Evolutionary conservation across 2,888 invertebrate species (phyloP).

Genomic region (Ophion obscuratus): DNA sequence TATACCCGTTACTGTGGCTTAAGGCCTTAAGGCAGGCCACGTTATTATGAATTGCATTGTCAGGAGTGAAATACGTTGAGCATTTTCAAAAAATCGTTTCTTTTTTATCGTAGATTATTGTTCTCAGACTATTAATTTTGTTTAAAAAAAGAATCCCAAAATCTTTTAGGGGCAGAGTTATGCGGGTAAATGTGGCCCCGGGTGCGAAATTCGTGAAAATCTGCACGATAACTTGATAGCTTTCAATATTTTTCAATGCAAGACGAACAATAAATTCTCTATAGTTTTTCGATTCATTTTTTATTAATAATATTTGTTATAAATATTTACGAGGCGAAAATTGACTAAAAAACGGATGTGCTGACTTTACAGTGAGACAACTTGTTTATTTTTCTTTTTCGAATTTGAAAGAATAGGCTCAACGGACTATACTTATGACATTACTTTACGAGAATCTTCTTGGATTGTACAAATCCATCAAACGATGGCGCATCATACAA

Average conservation of each 20-base stretch:
- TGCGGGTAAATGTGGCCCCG: too few species aligned
- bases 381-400: neutral
- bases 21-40: too few species aligned
- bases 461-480: neutral
- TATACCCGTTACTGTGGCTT: too few species aligned
- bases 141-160: too few species aligned
- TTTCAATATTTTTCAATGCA: neutral
- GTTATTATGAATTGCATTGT: too few species aligned
- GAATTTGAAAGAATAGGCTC: neutral
- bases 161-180: too few species aligned
- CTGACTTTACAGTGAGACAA: neutral
- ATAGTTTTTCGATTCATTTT: neutral
- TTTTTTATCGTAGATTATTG: too few species aligned
- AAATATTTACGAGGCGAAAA: neutral
- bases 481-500: neutral
- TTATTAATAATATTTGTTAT: neutral
- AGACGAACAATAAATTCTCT: neutral
- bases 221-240: too few species aligned
- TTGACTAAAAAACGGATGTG: neutral
- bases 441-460: neutral
- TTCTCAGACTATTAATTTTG: too few species aligned
- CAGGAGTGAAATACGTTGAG: too few species aligned
- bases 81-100: too few species aligned
- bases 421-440: neutral
- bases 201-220: too few species aligned